Evolutionary conservation across 2,888 invertebrate species (phyloP).

Genomic region (Mesopsocus fuscifrons): DNA sequence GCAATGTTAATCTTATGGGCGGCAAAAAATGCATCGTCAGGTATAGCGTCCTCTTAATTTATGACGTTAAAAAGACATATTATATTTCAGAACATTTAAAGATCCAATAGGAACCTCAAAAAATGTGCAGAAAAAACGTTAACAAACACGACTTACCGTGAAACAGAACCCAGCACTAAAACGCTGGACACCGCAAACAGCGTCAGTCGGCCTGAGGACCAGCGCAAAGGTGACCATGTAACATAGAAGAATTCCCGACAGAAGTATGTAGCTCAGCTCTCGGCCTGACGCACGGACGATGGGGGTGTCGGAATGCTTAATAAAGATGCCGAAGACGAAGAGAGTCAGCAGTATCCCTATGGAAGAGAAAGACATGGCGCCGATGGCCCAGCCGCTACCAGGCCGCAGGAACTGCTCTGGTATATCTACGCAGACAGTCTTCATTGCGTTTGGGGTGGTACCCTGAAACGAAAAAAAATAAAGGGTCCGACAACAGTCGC

Average conservation of each 20-base stretch:
- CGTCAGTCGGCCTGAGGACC: slow-evolving; percentile 67
- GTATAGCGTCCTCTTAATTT: no score
- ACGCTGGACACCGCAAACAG: slow-evolving; percentile 77
- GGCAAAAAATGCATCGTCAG: no score
- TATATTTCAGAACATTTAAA: no score
- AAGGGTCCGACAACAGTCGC: no score
- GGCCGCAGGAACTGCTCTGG: slow-evolving; percentile 65
- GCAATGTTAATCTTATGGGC: no score
- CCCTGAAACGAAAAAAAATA: slow-evolving; percentile 35
- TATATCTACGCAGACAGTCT: slow-evolving; percentile 53
- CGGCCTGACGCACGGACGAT: slow-evolving; percentile 92
- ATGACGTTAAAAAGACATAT: no score
- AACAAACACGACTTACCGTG: slow-evolving; percentile 31
- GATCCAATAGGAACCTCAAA: no score
- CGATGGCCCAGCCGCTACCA: slow-evolving; percentile 80
- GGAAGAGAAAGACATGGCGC: slow-evolving; percentile 64
- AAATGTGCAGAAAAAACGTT: no score
- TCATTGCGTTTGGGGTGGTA: slow-evolving; percentile 57
- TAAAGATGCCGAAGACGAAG: slow-evolving; percentile 59
- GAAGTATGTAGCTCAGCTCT: slow-evolving; percentile 75
- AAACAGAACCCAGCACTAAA: slow-evolving; percentile 90
- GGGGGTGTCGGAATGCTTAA: slow-evolving; percentile 78
- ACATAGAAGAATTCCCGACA: slow-evolving; percentile 77
- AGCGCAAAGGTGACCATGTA: slow-evolving; percentile 85
- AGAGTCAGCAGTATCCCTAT: slow-evolving; percentile 66